Percentiles rank a stretch among this genome's conserved stretches.
Evolutionary conservation across 2,113 vertebrate genomes (phyloP).

Genomic region (Xenopus laevis): DNA sequence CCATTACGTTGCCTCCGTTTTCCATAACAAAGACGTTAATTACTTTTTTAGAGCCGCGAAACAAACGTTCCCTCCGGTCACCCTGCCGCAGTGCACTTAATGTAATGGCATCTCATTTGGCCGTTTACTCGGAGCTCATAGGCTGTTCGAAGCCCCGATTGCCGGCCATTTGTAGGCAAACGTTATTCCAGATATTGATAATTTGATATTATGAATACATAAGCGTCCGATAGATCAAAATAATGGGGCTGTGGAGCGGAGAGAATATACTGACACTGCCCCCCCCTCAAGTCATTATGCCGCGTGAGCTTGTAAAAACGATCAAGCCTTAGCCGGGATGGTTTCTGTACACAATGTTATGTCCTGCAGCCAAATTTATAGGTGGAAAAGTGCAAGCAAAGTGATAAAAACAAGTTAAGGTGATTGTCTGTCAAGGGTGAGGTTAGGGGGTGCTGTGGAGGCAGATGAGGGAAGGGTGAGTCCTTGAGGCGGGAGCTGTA

Average conservation of each 20-base stretch:
- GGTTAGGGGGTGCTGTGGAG: no score
- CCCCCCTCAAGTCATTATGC: slow-evolving; percentile 32
- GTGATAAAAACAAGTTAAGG: no score
- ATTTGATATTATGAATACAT: slow-evolving; percentile 43
- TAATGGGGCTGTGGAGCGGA: slow-evolving; percentile 25
- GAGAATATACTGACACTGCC: slow-evolving; percentile 29
- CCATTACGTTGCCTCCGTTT: not conserved
- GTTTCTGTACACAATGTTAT: slow-evolving; percentile 23
- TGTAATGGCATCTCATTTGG: slow-evolving; percentile 39
- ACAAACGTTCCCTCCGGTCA: slow-evolving; percentile 12
- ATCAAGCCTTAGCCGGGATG: slow-evolving; percentile 23
- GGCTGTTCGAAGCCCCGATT: slow-evolving; percentile 7
- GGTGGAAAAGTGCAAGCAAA: no score
- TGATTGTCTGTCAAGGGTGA: no score
- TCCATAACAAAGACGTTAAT: slow-evolving; percentile 37
- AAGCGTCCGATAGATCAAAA: slow-evolving; percentile 38
- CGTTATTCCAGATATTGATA: slow-evolving; percentile 42
- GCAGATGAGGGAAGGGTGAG: no score
- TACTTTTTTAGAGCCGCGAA: slow-evolving; percentile 11
- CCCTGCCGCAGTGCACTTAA: slow-evolving; percentile 34
- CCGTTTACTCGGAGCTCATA: slow-evolving; percentile 20
- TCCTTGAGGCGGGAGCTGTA: no score
- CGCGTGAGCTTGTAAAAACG: slow-evolving; percentile 25
- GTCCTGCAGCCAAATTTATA: no score
- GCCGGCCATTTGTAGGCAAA: slow-evolving; percentile 27